phyloP scores from a whole-genome alignment of 2,113 vertebrate species.

The Zosterops borbonicus region DNA sequence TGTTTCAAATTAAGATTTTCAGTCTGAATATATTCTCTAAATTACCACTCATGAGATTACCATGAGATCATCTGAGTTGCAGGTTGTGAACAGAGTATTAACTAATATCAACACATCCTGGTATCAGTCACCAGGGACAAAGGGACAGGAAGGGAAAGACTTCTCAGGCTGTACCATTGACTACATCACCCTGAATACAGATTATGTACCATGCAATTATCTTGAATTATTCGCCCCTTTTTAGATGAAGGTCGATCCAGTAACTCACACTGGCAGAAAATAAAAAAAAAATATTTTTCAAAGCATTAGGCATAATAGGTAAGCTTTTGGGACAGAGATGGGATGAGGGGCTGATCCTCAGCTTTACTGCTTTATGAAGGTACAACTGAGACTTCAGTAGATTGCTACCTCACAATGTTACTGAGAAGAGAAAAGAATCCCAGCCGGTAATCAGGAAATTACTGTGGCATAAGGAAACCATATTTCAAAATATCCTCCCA shows the following conservation, averaged over 20 bases:
- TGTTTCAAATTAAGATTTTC: neutral
- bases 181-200: neutral
- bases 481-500: neutral
- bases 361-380: neutral
- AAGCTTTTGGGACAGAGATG: neutral
- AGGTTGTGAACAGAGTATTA: neutral
- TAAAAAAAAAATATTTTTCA: neutral
- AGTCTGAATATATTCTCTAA: neutral
- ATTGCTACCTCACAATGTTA: neutral
- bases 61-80: neutral
- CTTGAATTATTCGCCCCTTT: neutral
- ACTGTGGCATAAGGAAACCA: neutral
- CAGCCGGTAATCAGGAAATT: neutral
- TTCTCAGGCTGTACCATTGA: neutral
- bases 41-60: neutral
- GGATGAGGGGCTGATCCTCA: neutral
- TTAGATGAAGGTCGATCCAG: neutral
- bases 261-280: neutral
- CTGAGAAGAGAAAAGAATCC: neutral
- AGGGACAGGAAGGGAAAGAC: neutral
- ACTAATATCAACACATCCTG: neutral
- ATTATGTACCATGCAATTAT: neutral
- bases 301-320: neutral
- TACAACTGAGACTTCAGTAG: neutral
- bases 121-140: neutral